phyloP scores from a whole-genome alignment of 2,888 invertebrate genomes.

The Agrilus mali region DNA sequence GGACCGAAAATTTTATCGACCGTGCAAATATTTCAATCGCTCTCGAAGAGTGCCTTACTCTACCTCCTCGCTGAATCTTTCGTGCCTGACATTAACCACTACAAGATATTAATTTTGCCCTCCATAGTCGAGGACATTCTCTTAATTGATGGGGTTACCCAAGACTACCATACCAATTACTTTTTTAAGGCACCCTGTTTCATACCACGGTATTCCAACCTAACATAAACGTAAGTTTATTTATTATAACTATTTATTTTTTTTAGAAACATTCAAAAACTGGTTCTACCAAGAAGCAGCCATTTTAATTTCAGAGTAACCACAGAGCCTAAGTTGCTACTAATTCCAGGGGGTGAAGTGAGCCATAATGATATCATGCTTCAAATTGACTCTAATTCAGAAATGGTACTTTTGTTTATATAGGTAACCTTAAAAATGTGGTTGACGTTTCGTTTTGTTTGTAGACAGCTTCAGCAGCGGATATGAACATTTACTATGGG shows the following conservation, averaged over 20 bases:
- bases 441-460: no score
- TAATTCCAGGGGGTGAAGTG: slow-evolving; percentile 35
- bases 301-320: slow-evolving; percentile 25
- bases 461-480: no score
- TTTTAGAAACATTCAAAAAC: slow-evolving; percentile 10
- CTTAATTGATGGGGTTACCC: slow-evolving; percentile 42
- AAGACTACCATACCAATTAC: slow-evolving; percentile 40
- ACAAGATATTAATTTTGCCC: slow-evolving; percentile 37
- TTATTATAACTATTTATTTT: slow-evolving; percentile 25
- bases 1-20: slow-evolving; percentile 40
- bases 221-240: slow-evolving; percentile 28
- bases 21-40: slow-evolving; percentile 41
- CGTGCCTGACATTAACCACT: slow-evolving; percentile 39
- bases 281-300: slow-evolving; percentile 27
- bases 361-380: slow-evolving; percentile 40
- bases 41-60: slow-evolving; percentile 41
- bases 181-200: slow-evolving; percentile 44
- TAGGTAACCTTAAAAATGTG: no score
- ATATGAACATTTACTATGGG: no score
- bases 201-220: slow-evolving; percentile 37
- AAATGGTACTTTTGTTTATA: slow-evolving; percentile 21
- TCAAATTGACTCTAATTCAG: slow-evolving; percentile 32
- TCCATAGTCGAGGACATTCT: slow-evolving; percentile 45
- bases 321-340: slow-evolving; percentile 35
- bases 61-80: slow-evolving; percentile 43